phyloP scores from a whole-genome alignment of 2,797 vertebrate species.

The Corythornis leucogaster region DNA sequence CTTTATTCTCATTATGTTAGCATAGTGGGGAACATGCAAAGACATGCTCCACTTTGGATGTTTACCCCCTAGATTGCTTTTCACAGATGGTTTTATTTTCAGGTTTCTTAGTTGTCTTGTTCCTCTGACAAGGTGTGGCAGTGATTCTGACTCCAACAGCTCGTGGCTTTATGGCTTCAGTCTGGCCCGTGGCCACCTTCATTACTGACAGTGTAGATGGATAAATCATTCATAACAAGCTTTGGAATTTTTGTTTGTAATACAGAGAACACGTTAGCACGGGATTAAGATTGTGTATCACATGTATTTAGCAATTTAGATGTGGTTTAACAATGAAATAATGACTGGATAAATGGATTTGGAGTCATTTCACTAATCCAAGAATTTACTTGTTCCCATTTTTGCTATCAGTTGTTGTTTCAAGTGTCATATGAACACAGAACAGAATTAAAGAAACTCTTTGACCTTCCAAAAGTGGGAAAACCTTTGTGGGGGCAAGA shows the following conservation, averaged over 20 bases:
- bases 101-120: conserved; percentile 16
- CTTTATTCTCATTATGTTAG: conserved; percentile 51
- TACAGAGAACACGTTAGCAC: neutral
- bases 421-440: neutral
- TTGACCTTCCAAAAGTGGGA: neutral
- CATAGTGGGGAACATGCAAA: conserved; percentile 9
- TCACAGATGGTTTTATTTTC: conserved; percentile 53
- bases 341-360: conserved; percentile 17
- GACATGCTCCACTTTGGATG: conserved; percentile 23
- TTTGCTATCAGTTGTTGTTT: neutral
- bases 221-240: neutral
- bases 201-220: neutral
- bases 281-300: conserved; percentile 22
- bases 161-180: neutral
- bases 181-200: neutral
- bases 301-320: neutral
- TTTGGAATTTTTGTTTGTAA: neutral
- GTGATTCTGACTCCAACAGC: neutral
- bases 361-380: conserved; percentile 26
- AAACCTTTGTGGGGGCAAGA: neutral
- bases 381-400: neutral
- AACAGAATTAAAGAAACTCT: neutral
- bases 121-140: neutral
- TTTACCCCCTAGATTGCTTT: conserved; percentile 29
- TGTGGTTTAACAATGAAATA: conserved; percentile 4